Evolutionary conservation across 2,797 vertebrate genomes (phyloP), one percentile per base, ranked within the genome.

Genomic region (Artibeus lituratus): DNA sequence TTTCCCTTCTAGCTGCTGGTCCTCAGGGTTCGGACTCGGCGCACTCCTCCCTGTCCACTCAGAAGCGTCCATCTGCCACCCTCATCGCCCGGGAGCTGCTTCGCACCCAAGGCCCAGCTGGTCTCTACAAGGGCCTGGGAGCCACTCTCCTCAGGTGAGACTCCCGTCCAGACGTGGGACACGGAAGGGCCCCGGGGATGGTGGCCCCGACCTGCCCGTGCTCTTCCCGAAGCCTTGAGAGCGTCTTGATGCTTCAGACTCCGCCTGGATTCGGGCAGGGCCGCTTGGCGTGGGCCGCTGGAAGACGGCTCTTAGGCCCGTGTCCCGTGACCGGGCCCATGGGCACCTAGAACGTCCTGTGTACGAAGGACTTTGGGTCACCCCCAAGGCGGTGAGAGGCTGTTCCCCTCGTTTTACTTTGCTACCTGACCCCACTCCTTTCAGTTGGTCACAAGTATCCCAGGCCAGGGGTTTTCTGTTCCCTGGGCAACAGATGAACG

Each of bases 111-210:
- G 99, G 99, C 22, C 96, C 99, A 87, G 97, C 98, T 5, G 99
- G 99, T 32, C 98, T 99, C 65, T 99, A 99, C 97, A 98, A 98
- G 93, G 99, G 99, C 19, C 98, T 99, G 39, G 99, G 99, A 29
- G 99, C 99, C 94, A 99, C 99, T 7, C 97, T 99, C 93, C 98
- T 99, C 97, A 99, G 99, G 99, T 99, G 57, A 98, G 78, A 22
- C n/a, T 18, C 21, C 67, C n/a, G 26, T 65, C 42, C 11, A 6
- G 10, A 55, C 7, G 35, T 19, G n/a, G 1, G 70, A 62, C 37
- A 0, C 7, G 62, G 29, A 47, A 51, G 32, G 11, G 59, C 15
- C 15, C 22, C n/a, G 15, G 76, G 10, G 16, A 7, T 3, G 1
- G 32, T 18, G 0, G 15, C 21, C 18, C 35, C 39, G 5, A 15